Evolutionary conservation across 2,113 vertebrate species (phyloP).

Genomic region (Tursiops truncatus): DNA sequence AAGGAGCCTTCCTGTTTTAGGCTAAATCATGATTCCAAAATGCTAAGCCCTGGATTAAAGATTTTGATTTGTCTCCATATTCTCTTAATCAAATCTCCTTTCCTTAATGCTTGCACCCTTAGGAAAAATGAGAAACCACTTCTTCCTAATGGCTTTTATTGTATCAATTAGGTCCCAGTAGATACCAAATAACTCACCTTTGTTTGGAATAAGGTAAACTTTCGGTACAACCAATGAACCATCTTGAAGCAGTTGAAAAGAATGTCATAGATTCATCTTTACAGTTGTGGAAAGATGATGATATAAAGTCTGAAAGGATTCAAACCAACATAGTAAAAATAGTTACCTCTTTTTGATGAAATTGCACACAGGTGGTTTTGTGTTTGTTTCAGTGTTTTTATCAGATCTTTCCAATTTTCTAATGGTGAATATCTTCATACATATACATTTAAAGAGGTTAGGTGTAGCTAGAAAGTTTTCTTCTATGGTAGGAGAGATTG

Average conservation of each 20-base stretch:
- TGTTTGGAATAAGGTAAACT: conserved; percentile 51
- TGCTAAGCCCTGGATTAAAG: conserved; percentile 63
- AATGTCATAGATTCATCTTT: conserved; percentile 4
- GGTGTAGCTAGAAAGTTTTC: background rate
- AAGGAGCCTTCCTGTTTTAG: conserved; percentile 61
- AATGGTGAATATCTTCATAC: background rate
- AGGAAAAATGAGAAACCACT: conserved; percentile 68
- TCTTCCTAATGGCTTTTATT: conserved; percentile 63
- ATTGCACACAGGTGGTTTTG: background rate
- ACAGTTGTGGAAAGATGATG: background rate
- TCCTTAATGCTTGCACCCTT: conserved; percentile 48
- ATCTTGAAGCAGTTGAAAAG: conserved; percentile 26
- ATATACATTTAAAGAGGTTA: background rate
- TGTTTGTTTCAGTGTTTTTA: background rate
- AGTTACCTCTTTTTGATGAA: background rate
- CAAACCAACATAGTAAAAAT: background rate
- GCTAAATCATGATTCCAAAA: conserved; percentile 69
- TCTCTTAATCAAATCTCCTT: conserved; percentile 71
- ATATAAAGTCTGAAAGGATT: background rate
- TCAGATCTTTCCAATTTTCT: background rate
- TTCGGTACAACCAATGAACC: background rate
- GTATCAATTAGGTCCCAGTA: conserved; percentile 40
- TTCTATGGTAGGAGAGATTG: background rate
- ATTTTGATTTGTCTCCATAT: conserved; percentile 69
- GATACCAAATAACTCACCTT: conserved; percentile 50